Evolutionary conservation across 2,888 invertebrate genomes (phyloP), one percentile per base, ranked within the genome.

Genomic region (Nymphalis polychloros): DNA sequence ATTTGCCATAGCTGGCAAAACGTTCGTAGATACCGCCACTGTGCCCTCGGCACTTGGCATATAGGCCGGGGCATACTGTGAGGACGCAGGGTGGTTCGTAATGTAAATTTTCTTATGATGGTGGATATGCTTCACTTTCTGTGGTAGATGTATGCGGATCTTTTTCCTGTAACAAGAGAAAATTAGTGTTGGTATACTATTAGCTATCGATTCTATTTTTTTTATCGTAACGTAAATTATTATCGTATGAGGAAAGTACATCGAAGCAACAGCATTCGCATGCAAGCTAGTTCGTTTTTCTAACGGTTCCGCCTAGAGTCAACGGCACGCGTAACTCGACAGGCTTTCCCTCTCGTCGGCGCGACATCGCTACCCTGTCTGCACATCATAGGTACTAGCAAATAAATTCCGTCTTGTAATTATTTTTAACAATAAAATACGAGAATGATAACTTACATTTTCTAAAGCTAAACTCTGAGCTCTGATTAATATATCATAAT

Each of bases 111-210:
- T 93, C 85, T 93, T 93, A 75, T 93, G 93, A 77, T 93, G 93
- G 79, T 93, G 92, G 80, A 93, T 93, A 77, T 93, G 93, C 84
- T 92, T 93, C 83, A 93, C 93, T 80, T 91, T 91, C 85, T 93
- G 92, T 79, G 93, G 93, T 85, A 93, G 90, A 86, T 93, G 93
- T 83, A 93, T 93, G 83, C 92, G 92, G 81, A 93, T 93, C 85
- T 93, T 93, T 86, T 93, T 93, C 84, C 93, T 93, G 91, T 64
- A 92, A 92, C 90, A 91, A 91, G 77, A 84, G 74, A 80, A 81
- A 84, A 83, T 81, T 81, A 82, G 77, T 84, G 77, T 73, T 76
- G 81, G 76, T 81, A 81, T 77, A 76, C 59, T 19, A 55, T 55
- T 57, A 10, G 6, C n/a, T 35, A 35, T 27, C 2, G 27, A 60